Evolutionary conservation across 1,140 invertebrate species (phyloP).

Genomic region (Microplitis demolitor): DNA sequence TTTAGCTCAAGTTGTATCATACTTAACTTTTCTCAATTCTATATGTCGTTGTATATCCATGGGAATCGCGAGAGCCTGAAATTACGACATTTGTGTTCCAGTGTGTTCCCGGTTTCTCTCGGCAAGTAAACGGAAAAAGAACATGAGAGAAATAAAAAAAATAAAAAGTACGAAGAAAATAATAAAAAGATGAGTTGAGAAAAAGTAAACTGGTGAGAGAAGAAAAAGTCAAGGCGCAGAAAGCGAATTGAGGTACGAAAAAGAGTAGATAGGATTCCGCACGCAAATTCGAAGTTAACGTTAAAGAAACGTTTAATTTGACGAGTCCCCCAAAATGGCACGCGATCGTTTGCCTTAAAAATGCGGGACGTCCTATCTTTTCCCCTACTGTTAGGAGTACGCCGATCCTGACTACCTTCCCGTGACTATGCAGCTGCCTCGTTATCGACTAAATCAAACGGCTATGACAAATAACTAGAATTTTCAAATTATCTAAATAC

Average conservation of each 20-base stretch:
- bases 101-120: constrained; percentile 33
- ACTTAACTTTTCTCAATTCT: neutral
- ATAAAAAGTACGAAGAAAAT: neutral
- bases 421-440: constrained; percentile 14
- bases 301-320: constrained; percentile 56
- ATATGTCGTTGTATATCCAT: constrained; percentile 7
- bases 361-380: constrained; percentile 7
- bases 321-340: constrained; percentile 48
- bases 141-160: constrained; percentile 17
- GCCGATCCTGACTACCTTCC: neutral
- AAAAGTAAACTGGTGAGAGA: neutral
- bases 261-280: constrained; percentile 29
- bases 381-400: neutral
- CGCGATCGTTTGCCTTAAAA: constrained; percentile 46
- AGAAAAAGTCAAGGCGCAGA: neutral
- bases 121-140: constrained; percentile 7
- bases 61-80: constrained; percentile 38
- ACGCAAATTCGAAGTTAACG: constrained; percentile 60
- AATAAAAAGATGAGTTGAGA: neutral
- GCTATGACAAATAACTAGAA: constrained; percentile 29
- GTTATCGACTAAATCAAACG: constrained; percentile 19
- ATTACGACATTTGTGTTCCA: constrained; percentile 42
- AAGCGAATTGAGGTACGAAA: constrained; percentile 16
- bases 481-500: constrained; percentile 30
- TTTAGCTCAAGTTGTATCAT: neutral